These are phyloP conservation scores for Philonicus albiceps DNA, from an alignment of 2,888 invertebrate species.

Conservation along the genomic window DNA sequence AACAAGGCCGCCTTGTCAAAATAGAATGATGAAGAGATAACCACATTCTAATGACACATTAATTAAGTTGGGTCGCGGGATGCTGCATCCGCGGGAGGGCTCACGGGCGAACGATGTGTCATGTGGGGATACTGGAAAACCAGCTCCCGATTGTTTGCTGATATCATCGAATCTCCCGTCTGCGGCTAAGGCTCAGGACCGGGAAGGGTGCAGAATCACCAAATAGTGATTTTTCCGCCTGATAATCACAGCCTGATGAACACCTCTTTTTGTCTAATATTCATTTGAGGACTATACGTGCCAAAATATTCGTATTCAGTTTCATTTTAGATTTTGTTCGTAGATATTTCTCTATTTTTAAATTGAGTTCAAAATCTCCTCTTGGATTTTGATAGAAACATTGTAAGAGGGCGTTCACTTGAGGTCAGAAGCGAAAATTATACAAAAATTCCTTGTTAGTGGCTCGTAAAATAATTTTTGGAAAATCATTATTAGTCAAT, in stretches of 20 bases:
- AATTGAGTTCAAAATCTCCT: too few relatives aligned
- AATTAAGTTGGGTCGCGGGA: slow-evolving; percentile 37
- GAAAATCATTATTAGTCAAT: too few relatives aligned
- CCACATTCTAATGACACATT: slow-evolving; percentile 45
- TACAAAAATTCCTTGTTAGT: too few relatives aligned
- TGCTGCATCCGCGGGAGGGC: not conserved
- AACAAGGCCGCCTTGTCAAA: slow-evolving; percentile 7
- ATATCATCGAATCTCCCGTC: not conserved
- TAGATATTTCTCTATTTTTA: not conserved
- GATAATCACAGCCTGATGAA: not conserved
- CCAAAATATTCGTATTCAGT: not conserved
- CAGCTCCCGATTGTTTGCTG: not conserved
- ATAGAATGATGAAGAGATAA: slow-evolving; percentile 38
- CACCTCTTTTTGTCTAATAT: not conserved
- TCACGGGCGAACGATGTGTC: not conserved
- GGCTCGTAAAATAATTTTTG: too few relatives aligned
- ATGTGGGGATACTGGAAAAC: not conserved
- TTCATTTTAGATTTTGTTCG: not conserved
- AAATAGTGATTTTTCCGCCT: not conserved
- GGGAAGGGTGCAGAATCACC: not conserved
- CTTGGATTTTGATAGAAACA: too few relatives aligned
- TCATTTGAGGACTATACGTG: not conserved
- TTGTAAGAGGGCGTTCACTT: too few relatives aligned
- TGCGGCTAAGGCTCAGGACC: not conserved
- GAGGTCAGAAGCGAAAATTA: too few relatives aligned